Evolutionary conservation across 2,888 invertebrate genomes (phyloP).

Genomic region (Ectropis crepuscularia): DNA sequence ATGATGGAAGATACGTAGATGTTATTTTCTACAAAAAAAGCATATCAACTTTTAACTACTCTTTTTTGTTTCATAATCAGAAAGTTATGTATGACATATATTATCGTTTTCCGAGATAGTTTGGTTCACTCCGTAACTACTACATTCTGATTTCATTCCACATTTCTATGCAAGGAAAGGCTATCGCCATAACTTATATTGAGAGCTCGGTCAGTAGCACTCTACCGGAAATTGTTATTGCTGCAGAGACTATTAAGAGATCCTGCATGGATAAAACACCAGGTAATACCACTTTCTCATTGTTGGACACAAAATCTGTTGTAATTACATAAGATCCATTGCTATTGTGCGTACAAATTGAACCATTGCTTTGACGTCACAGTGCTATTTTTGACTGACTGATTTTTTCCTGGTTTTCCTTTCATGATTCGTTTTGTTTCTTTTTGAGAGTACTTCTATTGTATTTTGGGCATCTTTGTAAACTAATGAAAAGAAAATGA

Average conservation of each 20-base stretch:
- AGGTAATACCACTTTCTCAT: slow-evolving; percentile 9
- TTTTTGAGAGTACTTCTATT: not conserved
- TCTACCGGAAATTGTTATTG: slow-evolving; percentile 18
- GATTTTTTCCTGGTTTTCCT: slow-evolving; percentile 1
- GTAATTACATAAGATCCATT: not conserved
- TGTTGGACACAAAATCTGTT: not conserved
- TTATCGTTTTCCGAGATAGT: too few species aligned
- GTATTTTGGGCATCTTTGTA: not conserved
- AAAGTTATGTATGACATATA: too few species aligned
- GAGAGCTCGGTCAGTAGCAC: slow-evolving; percentile 7
- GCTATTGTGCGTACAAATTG: not conserved
- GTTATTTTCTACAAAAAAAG: too few species aligned
- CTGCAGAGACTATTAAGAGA: slow-evolving; percentile 18
- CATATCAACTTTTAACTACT: too few species aligned
- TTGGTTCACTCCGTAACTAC: too few species aligned
- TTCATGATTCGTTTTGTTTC: not conserved
- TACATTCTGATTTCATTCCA: slow-evolving; percentile 2
- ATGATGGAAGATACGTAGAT: too few species aligned
- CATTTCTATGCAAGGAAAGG: slow-evolving; percentile 18
- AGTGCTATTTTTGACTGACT: slow-evolving; percentile 7
- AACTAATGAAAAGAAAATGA: not conserved
- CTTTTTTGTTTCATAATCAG: too few species aligned
- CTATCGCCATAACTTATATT: slow-evolving; percentile 11
- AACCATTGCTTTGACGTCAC: not conserved
- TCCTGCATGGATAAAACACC: slow-evolving; percentile 9